Conservation (phyloP, 1,140 invertebrate species). For the Drosophila pruinosa region DNA sequence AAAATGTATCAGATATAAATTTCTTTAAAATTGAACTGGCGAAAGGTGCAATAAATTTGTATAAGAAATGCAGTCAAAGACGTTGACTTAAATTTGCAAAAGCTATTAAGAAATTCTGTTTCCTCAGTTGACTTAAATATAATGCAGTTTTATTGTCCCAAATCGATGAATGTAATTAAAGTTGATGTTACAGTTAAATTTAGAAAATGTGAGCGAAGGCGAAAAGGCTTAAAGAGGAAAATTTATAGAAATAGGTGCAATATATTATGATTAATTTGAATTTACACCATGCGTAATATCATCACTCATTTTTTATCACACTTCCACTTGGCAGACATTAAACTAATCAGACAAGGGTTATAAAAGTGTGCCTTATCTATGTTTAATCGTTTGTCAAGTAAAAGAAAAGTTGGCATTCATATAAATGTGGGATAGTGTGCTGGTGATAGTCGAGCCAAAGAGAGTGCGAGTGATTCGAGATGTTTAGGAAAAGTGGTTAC, state of each 20-base stretch:
- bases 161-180: too few species aligned
- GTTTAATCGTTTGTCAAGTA: not conserved
- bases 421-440: too few species aligned
- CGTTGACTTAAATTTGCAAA: too few species aligned
- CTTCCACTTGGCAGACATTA: not conserved
- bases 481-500: conserved; percentile 3
- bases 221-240: not conserved
- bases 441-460: too few species aligned
- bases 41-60: not conserved
- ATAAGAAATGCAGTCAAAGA: too few species aligned
- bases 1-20: not conserved
- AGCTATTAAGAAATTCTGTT: too few species aligned
- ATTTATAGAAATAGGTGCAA: not conserved
- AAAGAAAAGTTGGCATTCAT: not conserved
- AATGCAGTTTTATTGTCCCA: too few species aligned
- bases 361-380: not conserved
- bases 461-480: not conserved
- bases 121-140: too few species aligned
- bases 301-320: not conserved
- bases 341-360: not conserved
- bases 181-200: too few species aligned
- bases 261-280: not conserved
- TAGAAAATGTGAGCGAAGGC: too few species aligned
- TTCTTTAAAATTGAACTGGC: not conserved
- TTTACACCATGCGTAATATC: not conserved